Evolutionary conservation across 2,797 vertebrate genomes (phyloP), one percentile per base, ranked within the genome.

Genomic region (Smutsia temminckii): DNA sequence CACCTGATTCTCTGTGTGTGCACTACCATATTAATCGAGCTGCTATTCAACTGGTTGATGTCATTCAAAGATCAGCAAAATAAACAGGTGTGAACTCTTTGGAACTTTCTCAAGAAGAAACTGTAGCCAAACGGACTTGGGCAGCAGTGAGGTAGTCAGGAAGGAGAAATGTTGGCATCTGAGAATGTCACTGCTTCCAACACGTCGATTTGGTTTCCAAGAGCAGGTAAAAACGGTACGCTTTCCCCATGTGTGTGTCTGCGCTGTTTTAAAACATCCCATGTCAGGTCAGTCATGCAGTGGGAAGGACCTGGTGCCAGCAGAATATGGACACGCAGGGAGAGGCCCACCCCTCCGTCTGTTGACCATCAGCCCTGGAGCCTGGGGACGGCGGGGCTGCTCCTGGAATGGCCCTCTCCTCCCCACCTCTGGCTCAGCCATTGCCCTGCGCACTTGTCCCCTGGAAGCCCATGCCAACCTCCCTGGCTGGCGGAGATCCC

Each of bases 401-500:
- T 46, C 46, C 46, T 46, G 46, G 46, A 46, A 46, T 8, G 2
- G 46, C 46, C 46, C 46, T 46, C 46, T 46, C 46, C 10, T 11
- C 7, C 21, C 27, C 0, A 0, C 14, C 8, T 10, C 7, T 0
- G 7, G 34, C 51, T 21, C 20, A 27, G 14, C 6, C 8, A 46
- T n/a, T 8, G 9, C 46, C 46, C 46, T 46, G 46, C 10, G 46
- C 46, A 46, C 46, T 46, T n/a, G 72, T 20, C 72, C 13, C 71
- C 53, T 72, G 12, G 8, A 27, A 49, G 59, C 27, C 11, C 8
- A 32, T 13, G 8, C n/a, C 17, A 13, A 6, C 9, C 74, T 29
- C 55, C 5, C 4, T 2, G 8, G 2, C 69, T 32, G 37, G 37
- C 6, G 40, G 59, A 59, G 20, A 71, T 5, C 37, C 61, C 34